phyloP scores from a whole-genome alignment of 2,113 vertebrate species.

The Dermatemys mawii region DNA sequence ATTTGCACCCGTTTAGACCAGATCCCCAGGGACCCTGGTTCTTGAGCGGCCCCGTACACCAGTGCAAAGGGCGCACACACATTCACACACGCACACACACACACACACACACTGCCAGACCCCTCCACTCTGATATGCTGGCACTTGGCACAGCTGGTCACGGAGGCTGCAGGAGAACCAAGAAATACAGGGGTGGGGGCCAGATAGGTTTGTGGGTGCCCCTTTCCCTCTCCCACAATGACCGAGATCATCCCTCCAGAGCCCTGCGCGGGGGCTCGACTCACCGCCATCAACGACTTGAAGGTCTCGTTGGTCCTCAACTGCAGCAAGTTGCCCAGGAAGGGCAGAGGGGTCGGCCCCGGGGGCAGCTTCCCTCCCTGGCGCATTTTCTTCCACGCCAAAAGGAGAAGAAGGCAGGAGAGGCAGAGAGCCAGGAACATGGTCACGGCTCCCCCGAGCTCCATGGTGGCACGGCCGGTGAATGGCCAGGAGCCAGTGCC shows the following conservation, averaged over 20 bases:
- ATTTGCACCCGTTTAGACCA: no score
- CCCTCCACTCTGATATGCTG: no score
- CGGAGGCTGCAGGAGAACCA: no score
- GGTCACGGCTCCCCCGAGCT: slow-evolving; percentile 27
- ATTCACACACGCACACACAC: no score
- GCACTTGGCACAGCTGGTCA: no score
- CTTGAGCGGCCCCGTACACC: no score
- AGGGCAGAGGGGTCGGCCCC: slow-evolving; percentile 67
- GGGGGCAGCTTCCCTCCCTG: slow-evolving; percentile 62
- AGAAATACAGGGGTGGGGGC: neutral
- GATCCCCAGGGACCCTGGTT: no score
- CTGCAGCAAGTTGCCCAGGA: slow-evolving; percentile 73
- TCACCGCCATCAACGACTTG: slow-evolving; percentile 72
- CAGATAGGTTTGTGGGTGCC: no score
- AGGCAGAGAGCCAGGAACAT: slow-evolving; percentile 49
- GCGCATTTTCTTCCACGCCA: slow-evolving; percentile 39
- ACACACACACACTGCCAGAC: no score
- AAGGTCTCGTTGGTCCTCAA: slow-evolving; percentile 31
- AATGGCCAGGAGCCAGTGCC: neutral
- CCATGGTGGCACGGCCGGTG: slow-evolving; percentile 9
- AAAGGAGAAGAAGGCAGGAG: slow-evolving; percentile 45
- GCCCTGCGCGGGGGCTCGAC: neutral
- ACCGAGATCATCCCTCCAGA: neutral
- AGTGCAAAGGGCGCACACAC: no score
- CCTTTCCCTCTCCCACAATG: no score